Evolutionary conservation across 2,797 vertebrate species (phyloP).

Genomic region (Alectoris magna): DNA sequence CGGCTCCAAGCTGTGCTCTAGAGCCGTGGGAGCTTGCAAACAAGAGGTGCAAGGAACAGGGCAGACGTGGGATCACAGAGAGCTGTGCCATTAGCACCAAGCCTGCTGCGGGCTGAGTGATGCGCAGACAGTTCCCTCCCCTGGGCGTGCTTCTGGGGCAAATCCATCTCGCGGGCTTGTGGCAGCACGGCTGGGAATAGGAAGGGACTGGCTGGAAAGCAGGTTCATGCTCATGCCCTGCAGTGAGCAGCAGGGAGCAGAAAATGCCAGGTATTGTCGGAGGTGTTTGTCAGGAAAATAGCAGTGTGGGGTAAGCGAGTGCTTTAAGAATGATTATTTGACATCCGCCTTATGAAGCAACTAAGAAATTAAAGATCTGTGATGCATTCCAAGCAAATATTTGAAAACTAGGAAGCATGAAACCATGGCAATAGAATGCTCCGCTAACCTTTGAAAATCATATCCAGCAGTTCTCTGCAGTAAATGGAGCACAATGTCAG

Average conservation of each 20-base stretch:
- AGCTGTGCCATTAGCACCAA: background rate
- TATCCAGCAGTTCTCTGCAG: constrained; percentile 17
- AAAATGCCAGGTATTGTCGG: constrained; percentile 14
- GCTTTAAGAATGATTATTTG: background rate
- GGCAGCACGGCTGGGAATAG: background rate
- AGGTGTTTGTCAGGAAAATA: constrained; percentile 1
- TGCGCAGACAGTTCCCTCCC: background rate
- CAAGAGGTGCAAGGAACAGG: no score
- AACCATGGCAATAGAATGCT: constrained; percentile 27
- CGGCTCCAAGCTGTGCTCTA: background rate
- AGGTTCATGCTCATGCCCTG: constrained; percentile 6
- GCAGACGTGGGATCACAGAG: no score
- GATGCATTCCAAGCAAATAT: constrained; percentile 42
- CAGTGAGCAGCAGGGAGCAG: constrained; percentile 14
- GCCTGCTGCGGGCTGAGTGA: background rate
- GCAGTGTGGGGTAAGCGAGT: background rate
- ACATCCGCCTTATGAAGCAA: background rate
- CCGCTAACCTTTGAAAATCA: constrained; percentile 35
- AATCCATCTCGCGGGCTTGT: background rate
- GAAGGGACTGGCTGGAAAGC: background rate
- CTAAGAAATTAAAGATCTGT: constrained; percentile 30
- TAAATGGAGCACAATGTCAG: constrained; percentile 38
- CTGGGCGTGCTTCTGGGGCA: background rate
- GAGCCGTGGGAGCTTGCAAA: background rate
- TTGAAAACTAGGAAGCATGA: constrained; percentile 45